Evolutionary conservation across 2,888 invertebrate species (phyloP), one percentile per base, ranked within the genome.

Genomic region (Dione juno): DNA sequence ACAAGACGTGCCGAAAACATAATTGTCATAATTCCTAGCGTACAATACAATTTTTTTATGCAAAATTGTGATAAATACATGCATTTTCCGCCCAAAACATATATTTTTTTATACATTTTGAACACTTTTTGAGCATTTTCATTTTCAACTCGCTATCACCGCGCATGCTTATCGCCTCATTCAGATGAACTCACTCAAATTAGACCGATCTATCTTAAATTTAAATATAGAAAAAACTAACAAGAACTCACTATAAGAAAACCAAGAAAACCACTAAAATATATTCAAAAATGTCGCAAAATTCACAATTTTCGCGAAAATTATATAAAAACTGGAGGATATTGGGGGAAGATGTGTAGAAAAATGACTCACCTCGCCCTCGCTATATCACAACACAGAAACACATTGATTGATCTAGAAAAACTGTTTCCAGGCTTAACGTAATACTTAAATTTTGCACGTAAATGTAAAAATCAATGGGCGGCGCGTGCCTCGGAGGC

Each of bases 131-230:
- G 28, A 21, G 41, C 67, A 41, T 71, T 63, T 70, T 70, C n/a
- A n/a, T 68, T 74, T 63, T 72, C 75, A 70, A 69, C 65, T 69
- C 79, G 79, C 75, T 69, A 75, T 67, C 70, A 84, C 71, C 67
- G 91, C 92, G 92, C 92, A 91, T 90, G 90, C 82, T 79, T 86
- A 80, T 81, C 77, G 78, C 81, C 84, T 88, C 91, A 90, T 92
- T 91, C 87, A 89, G 79, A 82, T 76, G 68, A 65, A 71, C 71
- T 76, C 77, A 69, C 19, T 28, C 9, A 40, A 50, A 16, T 64
- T 35, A 19, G 35, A 40, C 37, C 48, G 5, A 40, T 37, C 43
- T 61, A 64, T 64, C 16, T 19, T 8, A 16, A 9, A 64, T 1
- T 37, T 8, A 19, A 19, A 50, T 40, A 6, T 40, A 14, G 14